phyloP scores from a whole-genome alignment of 2,113 vertebrate genomes.

The Sakesphorus luctuosus region DNA sequence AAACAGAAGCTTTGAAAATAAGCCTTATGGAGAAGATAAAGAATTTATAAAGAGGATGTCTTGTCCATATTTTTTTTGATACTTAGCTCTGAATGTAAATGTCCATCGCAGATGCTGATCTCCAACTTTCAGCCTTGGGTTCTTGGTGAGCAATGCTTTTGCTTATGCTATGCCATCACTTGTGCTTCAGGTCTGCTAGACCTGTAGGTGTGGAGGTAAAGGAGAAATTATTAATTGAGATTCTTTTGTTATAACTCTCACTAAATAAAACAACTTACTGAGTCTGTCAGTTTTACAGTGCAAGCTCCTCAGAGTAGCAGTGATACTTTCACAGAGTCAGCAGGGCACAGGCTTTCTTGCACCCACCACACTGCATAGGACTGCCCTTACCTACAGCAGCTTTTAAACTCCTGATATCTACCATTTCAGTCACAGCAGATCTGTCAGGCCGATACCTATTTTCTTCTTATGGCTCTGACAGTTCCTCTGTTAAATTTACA shows the following conservation, averaged over 20 bases:
- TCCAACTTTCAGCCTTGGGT: not conserved
- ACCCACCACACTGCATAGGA: not conserved
- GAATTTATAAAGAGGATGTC: not conserved
- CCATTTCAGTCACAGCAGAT: not conserved
- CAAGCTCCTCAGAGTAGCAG: not conserved
- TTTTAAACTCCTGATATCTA: not conserved
- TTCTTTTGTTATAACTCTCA: not conserved
- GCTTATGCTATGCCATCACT: not conserved
- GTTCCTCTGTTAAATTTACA: not conserved
- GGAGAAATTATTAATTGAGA: not conserved
- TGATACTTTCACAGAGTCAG: fast-evolving
- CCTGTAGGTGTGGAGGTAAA: not conserved
- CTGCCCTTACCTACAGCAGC: not conserved
- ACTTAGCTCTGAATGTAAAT: not conserved
- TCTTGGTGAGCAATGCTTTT: not conserved
- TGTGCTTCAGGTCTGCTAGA: not conserved
- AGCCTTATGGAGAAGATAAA: not conserved
- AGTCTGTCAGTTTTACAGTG: not conserved
- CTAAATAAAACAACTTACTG: not conserved
- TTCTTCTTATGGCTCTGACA: not conserved
- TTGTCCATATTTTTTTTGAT: not conserved
- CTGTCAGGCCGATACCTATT: not conserved
- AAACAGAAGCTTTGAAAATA: not conserved
- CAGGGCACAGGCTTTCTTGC: not conserved
- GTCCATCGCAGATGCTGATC: not conserved